phyloP scores from a whole-genome alignment of 2,797 vertebrate species.

The Alcedo atthis region DNA sequence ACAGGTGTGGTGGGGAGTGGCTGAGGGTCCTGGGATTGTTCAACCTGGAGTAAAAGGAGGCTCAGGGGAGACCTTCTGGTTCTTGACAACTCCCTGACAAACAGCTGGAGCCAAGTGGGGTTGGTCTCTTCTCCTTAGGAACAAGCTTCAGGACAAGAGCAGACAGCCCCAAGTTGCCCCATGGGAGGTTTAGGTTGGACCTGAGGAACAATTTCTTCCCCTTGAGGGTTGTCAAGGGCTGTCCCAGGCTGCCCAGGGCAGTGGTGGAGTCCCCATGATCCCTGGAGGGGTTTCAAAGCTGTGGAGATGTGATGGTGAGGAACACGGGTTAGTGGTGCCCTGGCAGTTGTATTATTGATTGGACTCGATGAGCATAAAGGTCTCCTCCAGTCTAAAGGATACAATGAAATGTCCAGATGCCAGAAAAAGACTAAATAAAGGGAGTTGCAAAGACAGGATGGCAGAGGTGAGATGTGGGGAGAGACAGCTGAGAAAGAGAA shows the following conservation, averaged over 20 bases:
- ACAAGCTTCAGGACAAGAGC: too few species aligned
- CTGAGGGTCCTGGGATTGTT: background rate
- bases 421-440: background rate
- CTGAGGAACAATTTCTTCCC: too few species aligned
- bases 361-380: background rate
- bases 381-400: background rate
- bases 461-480: background rate
- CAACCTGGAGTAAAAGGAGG: background rate
- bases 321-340: too few species aligned
- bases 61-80: background rate
- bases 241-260: too few species aligned
- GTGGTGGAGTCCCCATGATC: too few species aligned
- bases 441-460: background rate
- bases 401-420: conserved; percentile 1
- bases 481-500: background rate
- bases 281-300: too few species aligned
- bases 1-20: background rate
- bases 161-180: too few species aligned
- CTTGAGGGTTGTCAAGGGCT: background rate
- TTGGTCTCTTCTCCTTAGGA: too few species aligned
- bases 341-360: background rate
- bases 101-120: too few species aligned
- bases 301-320: too few species aligned
- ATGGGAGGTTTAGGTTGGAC: too few species aligned
- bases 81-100: background rate